These are phyloP conservation scores for Chloropsis cyanopogon DNA, from an alignment of 2,113 vertebrate species.

Conservation along the genomic window DNA sequence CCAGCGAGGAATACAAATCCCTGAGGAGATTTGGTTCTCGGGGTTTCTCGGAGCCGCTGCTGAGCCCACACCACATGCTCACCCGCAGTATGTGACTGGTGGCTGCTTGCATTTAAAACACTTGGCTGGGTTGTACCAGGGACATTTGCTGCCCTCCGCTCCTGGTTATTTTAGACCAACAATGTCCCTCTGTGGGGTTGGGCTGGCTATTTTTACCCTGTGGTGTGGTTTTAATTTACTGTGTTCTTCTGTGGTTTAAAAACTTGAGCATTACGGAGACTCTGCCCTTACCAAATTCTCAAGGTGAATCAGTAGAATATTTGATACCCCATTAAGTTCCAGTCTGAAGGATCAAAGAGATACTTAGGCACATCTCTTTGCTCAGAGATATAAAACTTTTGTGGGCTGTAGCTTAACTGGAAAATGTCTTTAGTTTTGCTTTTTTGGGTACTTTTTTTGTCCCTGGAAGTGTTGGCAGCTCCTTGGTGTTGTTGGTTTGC, in stretches of 20 bases:
- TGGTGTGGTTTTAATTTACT: neutral
- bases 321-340: neutral
- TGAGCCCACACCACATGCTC: accelerated
- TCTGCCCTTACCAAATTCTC: neutral
- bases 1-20: accelerated
- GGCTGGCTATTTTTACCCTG: neutral
- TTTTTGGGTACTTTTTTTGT: neutral
- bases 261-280: neutral
- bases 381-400: neutral
- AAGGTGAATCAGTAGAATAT: neutral
- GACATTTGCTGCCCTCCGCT: neutral
- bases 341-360: neutral
- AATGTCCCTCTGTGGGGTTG: neutral
- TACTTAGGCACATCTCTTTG: neutral
- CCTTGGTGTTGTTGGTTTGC: accelerated
- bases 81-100: accelerated
- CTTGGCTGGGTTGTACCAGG: neutral
- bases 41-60: accelerated
- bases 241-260: neutral
- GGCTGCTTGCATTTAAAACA: neutral
- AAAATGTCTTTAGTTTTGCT: neutral
- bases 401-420: neutral
- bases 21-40: accelerated
- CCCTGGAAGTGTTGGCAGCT: neutral
- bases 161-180: neutral